A percentile compares a stretch with the other conserved stretches of the same genome.
Evolutionary conservation across 1,140 invertebrate species (phyloP).

Genomic region (Tetramorium parvispinum): DNA sequence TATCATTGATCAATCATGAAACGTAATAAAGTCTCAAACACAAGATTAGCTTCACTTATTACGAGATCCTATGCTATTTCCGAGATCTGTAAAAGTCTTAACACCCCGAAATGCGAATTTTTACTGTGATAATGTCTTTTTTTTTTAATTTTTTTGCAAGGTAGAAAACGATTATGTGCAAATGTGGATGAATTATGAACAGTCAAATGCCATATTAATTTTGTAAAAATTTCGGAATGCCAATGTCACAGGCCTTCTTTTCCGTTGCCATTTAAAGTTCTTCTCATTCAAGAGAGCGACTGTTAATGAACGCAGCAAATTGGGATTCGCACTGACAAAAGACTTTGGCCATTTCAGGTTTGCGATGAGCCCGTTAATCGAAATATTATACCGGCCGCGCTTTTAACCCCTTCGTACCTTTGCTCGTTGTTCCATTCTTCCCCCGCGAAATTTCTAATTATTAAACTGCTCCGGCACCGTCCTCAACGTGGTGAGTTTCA

Average conservation of each 20-base stretch:
- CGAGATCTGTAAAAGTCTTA: too few species aligned
- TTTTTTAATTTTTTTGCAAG: too few species aligned
- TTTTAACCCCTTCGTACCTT: slow-evolving; percentile 9
- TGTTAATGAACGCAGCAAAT: slow-evolving; percentile 44
- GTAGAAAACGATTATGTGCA: too few species aligned
- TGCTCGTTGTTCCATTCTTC: background rate
- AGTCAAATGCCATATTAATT: too few species aligned
- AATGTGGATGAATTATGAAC: too few species aligned
- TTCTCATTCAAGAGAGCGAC: background rate
- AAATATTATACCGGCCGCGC: slow-evolving; percentile 38
- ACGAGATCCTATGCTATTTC: too few species aligned
- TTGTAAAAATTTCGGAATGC: too few species aligned
- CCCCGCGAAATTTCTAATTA: slow-evolving; percentile 48
- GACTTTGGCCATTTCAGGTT: slow-evolving; percentile 17
- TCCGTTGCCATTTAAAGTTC: background rate
- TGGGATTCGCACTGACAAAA: slow-evolving; percentile 27
- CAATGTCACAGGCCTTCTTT: too few species aligned
- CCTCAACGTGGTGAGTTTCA: slow-evolving; percentile 21
- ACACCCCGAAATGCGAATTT: too few species aligned
- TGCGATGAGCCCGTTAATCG: slow-evolving; percentile 36
- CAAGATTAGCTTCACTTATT: background rate
- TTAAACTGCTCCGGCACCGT: slow-evolving; percentile 31
- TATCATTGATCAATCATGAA: background rate
- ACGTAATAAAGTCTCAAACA: background rate
- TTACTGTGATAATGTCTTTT: too few species aligned